Percentiles rank a stretch among this genome's conserved stretches.
Conservation (phyloP, 2,113 vertebrate genomes). For the Labeo rohita region DNA sequence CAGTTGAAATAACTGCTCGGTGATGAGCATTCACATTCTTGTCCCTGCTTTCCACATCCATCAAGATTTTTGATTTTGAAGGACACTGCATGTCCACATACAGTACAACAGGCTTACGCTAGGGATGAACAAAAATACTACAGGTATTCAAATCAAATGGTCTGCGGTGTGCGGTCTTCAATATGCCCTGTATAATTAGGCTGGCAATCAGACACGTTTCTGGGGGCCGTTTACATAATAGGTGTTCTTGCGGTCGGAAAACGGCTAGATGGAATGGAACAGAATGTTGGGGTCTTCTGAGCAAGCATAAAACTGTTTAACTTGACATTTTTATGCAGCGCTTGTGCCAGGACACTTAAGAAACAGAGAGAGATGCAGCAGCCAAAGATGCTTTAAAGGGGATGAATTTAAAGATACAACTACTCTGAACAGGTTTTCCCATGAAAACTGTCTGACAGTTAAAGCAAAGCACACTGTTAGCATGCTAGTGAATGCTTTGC, state of each 20-base stretch:
- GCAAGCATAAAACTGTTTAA: neutral
- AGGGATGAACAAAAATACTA: neutral
- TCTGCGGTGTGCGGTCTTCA: neutral
- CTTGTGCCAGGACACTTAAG: neutral
- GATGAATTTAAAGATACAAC: conserved; percentile 9
- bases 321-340: conserved; percentile 10
- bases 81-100: conserved; percentile 18
- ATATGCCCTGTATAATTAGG: neutral
- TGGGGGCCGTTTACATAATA: neutral
- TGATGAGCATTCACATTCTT: conserved; percentile 57
- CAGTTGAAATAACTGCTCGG: conserved; percentile 56
- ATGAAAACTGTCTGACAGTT: neutral
- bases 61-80: conserved; percentile 60
- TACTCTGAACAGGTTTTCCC: neutral
- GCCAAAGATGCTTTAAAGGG: conserved; percentile 4
- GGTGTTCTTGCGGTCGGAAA: neutral
- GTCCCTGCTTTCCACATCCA: conserved; percentile 54
- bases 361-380: neutral
- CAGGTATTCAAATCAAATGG: neutral
- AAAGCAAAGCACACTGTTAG: neutral
- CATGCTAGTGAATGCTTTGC: neutral
- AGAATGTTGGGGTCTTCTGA: neutral
- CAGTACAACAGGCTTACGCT: neutral
- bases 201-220: neutral
- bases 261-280: neutral